phyloP scores from a whole-genome alignment of 2,888 invertebrate species.

The Hypomecis atomaria region DNA sequence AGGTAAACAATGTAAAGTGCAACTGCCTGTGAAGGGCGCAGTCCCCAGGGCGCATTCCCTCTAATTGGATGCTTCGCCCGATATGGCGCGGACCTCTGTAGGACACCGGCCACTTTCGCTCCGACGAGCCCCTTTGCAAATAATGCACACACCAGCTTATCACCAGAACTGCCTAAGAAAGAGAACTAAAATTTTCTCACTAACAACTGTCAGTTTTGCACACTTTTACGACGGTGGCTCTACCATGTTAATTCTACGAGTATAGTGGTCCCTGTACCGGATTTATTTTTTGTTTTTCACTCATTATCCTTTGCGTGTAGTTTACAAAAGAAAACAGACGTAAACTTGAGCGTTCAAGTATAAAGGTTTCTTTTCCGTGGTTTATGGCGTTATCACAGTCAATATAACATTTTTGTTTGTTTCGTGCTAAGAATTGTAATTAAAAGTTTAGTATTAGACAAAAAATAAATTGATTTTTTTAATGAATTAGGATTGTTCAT shows the following conservation, averaged over 20 bases:
- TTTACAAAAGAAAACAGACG: not conserved
- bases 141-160: slow-evolving; percentile 20
- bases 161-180: not conserved
- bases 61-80: slow-evolving; percentile 79
- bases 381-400: slow-evolving; percentile 2
- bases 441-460: not conserved
- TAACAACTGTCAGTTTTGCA: not conserved
- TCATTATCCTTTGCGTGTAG: slow-evolving; percentile 23
- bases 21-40: slow-evolving; percentile 67
- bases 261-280: slow-evolving; percentile 5
- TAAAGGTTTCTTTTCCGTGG: slow-evolving; percentile 3
- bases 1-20: slow-evolving; percentile 50
- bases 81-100: slow-evolving; percentile 68
- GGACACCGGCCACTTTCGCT: slow-evolving; percentile 74
- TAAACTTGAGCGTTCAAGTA: not conserved
- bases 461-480: not conserved
- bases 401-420: not conserved
- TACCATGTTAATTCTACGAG: not conserved
- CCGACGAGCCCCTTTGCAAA: slow-evolving; percentile 48
- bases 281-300: slow-evolving; percentile 35
- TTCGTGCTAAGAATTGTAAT: slow-evolving; percentile 1
- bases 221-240: not conserved
- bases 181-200: slow-evolving; percentile 1
- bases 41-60: slow-evolving; percentile 72
- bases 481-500: too few species aligned